Conservation (phyloP, 2,888 invertebrate species). For the Charanyca ferruginea region DNA sequence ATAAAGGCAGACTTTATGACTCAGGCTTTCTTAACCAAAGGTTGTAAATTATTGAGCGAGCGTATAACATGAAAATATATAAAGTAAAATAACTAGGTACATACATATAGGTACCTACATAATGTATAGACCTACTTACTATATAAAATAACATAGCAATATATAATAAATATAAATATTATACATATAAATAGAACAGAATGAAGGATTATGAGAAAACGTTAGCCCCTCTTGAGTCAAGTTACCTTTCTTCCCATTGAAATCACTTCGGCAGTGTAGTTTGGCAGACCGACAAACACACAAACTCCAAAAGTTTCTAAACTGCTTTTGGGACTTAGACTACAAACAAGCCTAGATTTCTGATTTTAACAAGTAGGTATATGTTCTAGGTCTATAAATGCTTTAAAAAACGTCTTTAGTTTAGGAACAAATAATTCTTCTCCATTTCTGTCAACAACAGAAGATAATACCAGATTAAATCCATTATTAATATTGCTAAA, state of each 20-base stretch:
- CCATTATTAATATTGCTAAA: slow-evolving; percentile 43
- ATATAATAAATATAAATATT: too few species aligned
- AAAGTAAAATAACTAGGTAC: too few species aligned
- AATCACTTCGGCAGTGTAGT: slow-evolving; percentile 8
- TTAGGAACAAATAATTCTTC: not conserved
- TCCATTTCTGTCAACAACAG: slow-evolving; percentile 35
- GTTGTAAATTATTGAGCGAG: too few species aligned
- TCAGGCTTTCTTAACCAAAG: too few species aligned
- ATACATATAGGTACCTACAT: too few species aligned
- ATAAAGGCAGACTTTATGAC: too few species aligned
- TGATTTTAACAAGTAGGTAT: not conserved
- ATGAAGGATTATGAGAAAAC: too few species aligned
- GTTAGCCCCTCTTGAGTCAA: not conserved
- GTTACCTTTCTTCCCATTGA: not conserved
- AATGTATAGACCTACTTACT: too few species aligned
- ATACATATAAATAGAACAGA: too few species aligned
- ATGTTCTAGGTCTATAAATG: not conserved
- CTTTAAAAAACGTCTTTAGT: not conserved
- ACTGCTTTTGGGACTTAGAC: slow-evolving; percentile 1
- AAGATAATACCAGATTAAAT: slow-evolving; percentile 41
- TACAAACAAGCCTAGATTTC: too few species aligned
- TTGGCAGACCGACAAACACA: slow-evolving; percentile 4
- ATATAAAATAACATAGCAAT: too few species aligned
- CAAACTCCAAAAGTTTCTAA: slow-evolving; percentile 19
- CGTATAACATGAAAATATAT: too few species aligned